Conservation (phyloP, 2,113 vertebrate species). For the Plecotus auritus region DNA sequence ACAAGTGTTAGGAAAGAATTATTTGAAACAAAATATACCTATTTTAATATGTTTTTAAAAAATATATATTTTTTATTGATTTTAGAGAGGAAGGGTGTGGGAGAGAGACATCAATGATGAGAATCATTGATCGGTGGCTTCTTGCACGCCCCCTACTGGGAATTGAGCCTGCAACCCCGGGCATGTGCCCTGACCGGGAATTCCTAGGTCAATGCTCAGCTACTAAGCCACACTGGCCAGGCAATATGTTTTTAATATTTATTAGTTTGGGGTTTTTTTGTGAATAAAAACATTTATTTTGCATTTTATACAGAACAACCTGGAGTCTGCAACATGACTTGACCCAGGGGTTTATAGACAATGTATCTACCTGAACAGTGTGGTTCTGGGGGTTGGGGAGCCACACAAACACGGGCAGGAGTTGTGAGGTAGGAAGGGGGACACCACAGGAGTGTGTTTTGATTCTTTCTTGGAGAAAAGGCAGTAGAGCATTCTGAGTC, state of each 20-base stretch:
- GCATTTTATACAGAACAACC: constrained; percentile 87
- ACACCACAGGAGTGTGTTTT: constrained; percentile 79
- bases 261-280: not conserved
- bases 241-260: not conserved
- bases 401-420: constrained; percentile 72
- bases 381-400: constrained; percentile 47
- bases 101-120: no score
- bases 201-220: no score
- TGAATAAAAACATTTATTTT: constrained; percentile 87
- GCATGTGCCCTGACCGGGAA: no score
- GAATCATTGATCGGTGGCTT: no score
- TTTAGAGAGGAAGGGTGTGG: no score
- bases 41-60: not conserved
- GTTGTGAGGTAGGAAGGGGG: constrained; percentile 48
- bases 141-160: no score
- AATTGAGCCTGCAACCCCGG: no score
- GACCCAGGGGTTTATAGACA: constrained; percentile 63
- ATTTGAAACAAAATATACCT: not conserved
- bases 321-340: constrained; percentile 70
- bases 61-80: no score
- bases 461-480: constrained; percentile 71
- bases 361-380: constrained; percentile 58
- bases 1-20: not conserved
- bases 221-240: no score
- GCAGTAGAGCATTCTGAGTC: constrained; percentile 65